Conservation (phyloP, 2,888 invertebrate species). For the Drosophila testacea region DNA sequence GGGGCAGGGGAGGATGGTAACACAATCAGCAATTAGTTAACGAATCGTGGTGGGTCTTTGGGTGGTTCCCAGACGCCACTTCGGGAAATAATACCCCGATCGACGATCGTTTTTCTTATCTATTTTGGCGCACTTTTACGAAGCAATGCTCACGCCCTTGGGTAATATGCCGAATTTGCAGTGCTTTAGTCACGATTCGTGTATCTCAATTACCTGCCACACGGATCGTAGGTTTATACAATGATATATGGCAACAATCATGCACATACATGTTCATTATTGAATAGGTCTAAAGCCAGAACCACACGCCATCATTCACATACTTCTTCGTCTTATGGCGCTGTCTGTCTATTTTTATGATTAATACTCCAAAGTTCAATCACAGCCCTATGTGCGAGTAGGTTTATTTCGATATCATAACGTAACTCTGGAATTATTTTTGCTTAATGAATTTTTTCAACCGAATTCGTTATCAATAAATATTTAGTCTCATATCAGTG, state of each 20-base stretch:
- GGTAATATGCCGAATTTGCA: conserved; percentile 63
- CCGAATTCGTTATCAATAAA: conserved; percentile 47
- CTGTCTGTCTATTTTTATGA: conserved; percentile 46
- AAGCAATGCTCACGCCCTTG: conserved; percentile 32
- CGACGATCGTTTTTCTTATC: conserved; percentile 44
- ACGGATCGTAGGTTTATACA: conserved; percentile 8
- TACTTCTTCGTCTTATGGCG: conserved; percentile 5
- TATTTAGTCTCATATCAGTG: conserved; percentile 3
- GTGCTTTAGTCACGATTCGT: conserved; percentile 63
- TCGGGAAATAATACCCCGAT: conserved; percentile 15
- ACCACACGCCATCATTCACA: conserved; percentile 33
- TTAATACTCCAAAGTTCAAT: conserved; percentile 71
- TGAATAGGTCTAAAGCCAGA: conserved; percentile 9
- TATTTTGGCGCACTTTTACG: conserved; percentile 37
- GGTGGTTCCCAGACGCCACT: conserved; percentile 58
- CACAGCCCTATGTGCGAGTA: conserved; percentile 10
- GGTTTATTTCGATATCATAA: conserved; percentile 59
- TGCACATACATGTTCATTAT: conserved; percentile 3
- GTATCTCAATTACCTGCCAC: conserved; percentile 40
- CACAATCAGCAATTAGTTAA: conserved; percentile 52
- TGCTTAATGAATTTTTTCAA: conserved; percentile 46
- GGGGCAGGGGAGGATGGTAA: conserved; percentile 2
- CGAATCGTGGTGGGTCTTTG: conserved; percentile 16
- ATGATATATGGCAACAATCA: conserved; percentile 13
- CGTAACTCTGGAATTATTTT: conserved; percentile 55